phyloP scores from a whole-genome alignment of 2,888 invertebrate genomes.

The Cantharis nigra region DNA sequence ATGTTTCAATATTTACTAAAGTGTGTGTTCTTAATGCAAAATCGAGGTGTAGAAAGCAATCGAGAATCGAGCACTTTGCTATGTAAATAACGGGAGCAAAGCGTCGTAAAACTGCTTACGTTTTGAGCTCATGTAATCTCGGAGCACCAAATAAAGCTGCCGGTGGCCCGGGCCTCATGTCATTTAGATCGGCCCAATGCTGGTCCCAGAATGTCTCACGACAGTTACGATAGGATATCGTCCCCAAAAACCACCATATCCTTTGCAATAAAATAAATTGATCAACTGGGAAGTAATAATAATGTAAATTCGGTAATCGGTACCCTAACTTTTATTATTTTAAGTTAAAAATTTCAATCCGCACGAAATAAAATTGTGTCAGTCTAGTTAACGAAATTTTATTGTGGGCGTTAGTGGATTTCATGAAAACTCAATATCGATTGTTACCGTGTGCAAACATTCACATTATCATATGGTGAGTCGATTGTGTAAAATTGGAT shows the following conservation, averaged over 20 bases:
- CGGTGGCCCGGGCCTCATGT: constrained; percentile 28
- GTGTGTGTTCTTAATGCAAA: constrained; percentile 11
- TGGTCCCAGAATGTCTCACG: constrained; percentile 32
- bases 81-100: constrained; percentile 28
- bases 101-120: constrained; percentile 14
- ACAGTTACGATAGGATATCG: not conserved
- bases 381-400: not conserved
- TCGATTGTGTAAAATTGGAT: constrained; percentile 29
- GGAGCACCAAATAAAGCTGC: constrained; percentile 28
- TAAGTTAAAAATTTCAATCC: not conserved
- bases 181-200: constrained; percentile 26
- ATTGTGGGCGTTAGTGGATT: not conserved
- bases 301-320: not conserved
- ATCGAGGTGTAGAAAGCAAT: constrained; percentile 20
- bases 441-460: constrained; percentile 19
- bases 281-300: constrained; percentile 6
- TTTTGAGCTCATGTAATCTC: constrained; percentile 21
- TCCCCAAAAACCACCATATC: constrained; percentile 15
- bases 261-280: constrained; percentile 15
- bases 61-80: constrained; percentile 22
- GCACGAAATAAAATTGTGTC: not conserved
- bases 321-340: not conserved
- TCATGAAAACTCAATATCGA: not conserved
- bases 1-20: constrained; percentile 8
- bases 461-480: constrained; percentile 20